phyloP scores from a whole-genome alignment of 2,888 invertebrate genomes.

The Barypeithes pellucidus region DNA sequence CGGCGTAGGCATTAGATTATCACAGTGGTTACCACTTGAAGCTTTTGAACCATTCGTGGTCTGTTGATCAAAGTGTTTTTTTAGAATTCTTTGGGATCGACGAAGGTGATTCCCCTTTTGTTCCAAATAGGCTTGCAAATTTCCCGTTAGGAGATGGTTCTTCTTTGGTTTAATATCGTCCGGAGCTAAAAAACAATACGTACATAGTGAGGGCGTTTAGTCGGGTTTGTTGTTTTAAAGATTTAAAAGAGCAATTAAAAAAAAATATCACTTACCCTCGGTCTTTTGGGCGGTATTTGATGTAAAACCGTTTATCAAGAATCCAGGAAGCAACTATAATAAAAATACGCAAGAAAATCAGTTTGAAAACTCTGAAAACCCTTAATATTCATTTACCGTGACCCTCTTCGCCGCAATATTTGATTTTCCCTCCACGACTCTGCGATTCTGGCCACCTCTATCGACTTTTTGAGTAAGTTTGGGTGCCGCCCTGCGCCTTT shows the following conservation, averaged over 20 bases:
- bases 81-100: slow-evolving; percentile 56
- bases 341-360: slow-evolving; percentile 18
- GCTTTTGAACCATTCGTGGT: slow-evolving; percentile 22
- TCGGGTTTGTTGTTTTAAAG: too few species aligned
- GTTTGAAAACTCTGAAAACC: background rate
- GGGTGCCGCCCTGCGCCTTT: slow-evolving; percentile 28
- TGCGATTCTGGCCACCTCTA: slow-evolving; percentile 28
- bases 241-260: background rate
- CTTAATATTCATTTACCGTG: slow-evolving; percentile 29
- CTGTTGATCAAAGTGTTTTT: slow-evolving; percentile 38
- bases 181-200: slow-evolving; percentile 9
- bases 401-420: slow-evolving; percentile 48
- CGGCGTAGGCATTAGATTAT: background rate
- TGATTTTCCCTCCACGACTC: slow-evolving; percentile 54
- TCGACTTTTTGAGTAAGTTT: slow-evolving; percentile 40
- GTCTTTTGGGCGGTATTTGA: slow-evolving; percentile 50
- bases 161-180: background rate
- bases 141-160: slow-evolving; percentile 53
- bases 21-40: background rate
- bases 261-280: slow-evolving; percentile 53
- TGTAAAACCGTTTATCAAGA: slow-evolving; percentile 35
- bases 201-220: too few species aligned
- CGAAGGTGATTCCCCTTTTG: slow-evolving; percentile 45
- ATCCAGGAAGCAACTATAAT: slow-evolving; percentile 41
- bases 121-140: slow-evolving; percentile 55